phyloP scores from a whole-genome alignment of 1,140 invertebrate species.

The Amphibalanus amphitrite region DNA sequence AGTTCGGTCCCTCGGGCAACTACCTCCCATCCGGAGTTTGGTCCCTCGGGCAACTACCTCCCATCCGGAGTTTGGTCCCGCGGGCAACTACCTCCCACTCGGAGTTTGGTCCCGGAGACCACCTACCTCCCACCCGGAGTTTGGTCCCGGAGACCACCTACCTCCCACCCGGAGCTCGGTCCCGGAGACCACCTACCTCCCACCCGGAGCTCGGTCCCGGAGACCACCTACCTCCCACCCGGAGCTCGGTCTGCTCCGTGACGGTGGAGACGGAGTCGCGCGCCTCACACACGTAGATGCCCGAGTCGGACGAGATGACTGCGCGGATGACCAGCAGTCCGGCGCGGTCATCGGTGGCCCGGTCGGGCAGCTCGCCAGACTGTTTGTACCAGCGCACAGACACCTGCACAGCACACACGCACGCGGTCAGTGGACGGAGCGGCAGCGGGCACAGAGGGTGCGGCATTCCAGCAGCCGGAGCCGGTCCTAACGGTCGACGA shows the following conservation, averaged over 20 bases:
- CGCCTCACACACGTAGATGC: constrained; percentile 69
- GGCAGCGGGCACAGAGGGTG: too few species aligned
- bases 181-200: not conserved
- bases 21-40: too few species aligned
- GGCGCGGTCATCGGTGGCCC: constrained; percentile 44
- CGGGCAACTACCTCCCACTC: not conserved
- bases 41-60: too few species aligned
- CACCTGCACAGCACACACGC: constrained; percentile 4
- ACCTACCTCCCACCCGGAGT: not conserved
- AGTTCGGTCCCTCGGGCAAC: too few species aligned
- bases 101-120: not conserved
- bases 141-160: constrained; percentile 23
- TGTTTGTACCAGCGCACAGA: constrained; percentile 58
- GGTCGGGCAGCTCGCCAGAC: constrained; percentile 44
- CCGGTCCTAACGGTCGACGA: too few species aligned
- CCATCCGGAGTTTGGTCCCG: too few species aligned
- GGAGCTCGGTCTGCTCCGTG: constrained; percentile 47
- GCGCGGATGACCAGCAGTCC: constrained; percentile 57
- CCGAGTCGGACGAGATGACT: constrained; percentile 58
- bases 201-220: not conserved
- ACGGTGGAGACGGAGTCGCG: constrained; percentile 44
- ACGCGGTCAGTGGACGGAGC: too few species aligned
- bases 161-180: constrained; percentile 58
- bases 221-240: constrained; percentile 44
- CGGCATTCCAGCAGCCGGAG: too few species aligned